These are phyloP conservation scores for Amazona guildingii DNA, from an alignment of 2,113 vertebrate species.

Conservation along the genomic window DNA sequence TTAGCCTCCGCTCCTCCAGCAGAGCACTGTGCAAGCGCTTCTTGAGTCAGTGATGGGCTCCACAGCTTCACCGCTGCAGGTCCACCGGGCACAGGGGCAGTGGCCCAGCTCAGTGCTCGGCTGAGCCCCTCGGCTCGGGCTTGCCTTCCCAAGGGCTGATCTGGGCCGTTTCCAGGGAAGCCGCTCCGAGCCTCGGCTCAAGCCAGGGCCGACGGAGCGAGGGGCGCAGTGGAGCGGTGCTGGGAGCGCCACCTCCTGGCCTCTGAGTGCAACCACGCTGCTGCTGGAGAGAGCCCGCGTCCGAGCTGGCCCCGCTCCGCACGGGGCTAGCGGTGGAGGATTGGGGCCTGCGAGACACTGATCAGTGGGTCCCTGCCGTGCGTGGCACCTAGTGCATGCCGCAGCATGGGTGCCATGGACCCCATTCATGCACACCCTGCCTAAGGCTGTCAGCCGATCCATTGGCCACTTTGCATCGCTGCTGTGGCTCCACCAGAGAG, in stretches of 20 bases:
- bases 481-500: rapidly evolving
- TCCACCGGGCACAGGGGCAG: rapidly evolving
- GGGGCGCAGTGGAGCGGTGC: rapidly evolving
- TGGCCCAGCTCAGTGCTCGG: not conserved
- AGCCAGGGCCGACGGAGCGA: rapidly evolving
- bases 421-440: rapidly evolving
- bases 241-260: constrained; percentile 52
- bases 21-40: rapidly evolving
- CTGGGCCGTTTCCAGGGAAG: not conserved
- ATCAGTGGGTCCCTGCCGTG: rapidly evolving
- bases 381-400: rapidly evolving
- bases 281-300: rapidly evolving
- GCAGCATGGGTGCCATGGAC: rapidly evolving
- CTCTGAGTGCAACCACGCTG: not conserved
- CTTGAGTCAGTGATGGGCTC: rapidly evolving
- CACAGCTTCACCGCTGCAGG: rapidly evolving
- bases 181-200: too few relatives aligned
- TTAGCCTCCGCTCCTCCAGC: not conserved
- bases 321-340: rapidly evolving
- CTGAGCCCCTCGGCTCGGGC: not conserved
- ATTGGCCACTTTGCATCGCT: rapidly evolving
- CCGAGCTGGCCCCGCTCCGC: rapidly evolving
- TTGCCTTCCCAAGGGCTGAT: not conserved
- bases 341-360: rapidly evolving
- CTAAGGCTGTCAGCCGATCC: rapidly evolving